These are phyloP conservation scores for Muricea muricata DNA, from an alignment of 92 coral and sea anemone genomes.

Conservation along the genomic window DNA sequence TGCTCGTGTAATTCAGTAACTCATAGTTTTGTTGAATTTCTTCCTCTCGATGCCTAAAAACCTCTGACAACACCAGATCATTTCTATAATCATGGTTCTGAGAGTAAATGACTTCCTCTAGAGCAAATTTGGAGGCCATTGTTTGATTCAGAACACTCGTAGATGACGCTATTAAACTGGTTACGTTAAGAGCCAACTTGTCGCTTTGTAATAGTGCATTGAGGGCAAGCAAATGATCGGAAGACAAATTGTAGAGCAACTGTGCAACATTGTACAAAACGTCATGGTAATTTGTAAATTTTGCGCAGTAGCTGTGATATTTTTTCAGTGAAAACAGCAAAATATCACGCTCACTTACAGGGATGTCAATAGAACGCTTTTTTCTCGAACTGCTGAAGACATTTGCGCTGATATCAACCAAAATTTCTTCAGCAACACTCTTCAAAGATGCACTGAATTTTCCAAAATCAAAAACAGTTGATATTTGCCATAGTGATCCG, in stretches of 20 bases:
- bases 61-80: slow-evolving; percentile 56
- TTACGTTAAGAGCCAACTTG: background rate
- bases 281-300: slow-evolving; percentile 66
- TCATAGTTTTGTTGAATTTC: slow-evolving; percentile 8
- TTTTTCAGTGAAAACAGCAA: slow-evolving; percentile 16
- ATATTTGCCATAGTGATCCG: slow-evolving; percentile 11
- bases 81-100: background rate
- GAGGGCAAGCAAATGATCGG: background rate
- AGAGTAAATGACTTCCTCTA: slow-evolving; percentile 47
- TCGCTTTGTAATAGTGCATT: background rate
- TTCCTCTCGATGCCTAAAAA: slow-evolving; percentile 1
- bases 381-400: background rate
- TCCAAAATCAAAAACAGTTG: slow-evolving; percentile 8
- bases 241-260: slow-evolving; percentile 59
- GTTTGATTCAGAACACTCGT: slow-evolving; percentile 7
- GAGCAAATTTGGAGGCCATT: slow-evolving; percentile 54
- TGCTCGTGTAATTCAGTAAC: slow-evolving; percentile 41
- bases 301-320: slow-evolving; percentile 68
- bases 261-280: slow-evolving; percentile 54
- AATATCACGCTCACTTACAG: background rate
- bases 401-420: background rate
- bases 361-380: background rate
- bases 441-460: slow-evolving; percentile 40
- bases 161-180: background rate
- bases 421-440: slow-evolving; percentile 8